Evolutionary conservation across 1,140 invertebrate genomes (phyloP).

Genomic region (Hesperophylax magnus): DNA sequence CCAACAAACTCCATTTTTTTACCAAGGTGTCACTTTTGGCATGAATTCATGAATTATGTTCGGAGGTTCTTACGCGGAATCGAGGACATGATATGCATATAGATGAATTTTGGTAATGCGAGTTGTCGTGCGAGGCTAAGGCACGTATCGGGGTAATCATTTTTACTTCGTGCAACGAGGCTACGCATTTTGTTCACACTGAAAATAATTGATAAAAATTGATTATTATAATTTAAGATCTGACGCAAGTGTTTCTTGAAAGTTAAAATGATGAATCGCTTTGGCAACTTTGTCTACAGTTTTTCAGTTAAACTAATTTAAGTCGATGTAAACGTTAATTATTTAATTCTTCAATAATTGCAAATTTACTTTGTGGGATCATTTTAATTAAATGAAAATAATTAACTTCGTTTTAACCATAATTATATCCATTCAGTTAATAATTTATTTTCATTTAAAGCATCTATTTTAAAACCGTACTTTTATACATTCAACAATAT

Average conservation of each 20-base stretch:
- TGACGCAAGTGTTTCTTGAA: neutral
- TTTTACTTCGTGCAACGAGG: neutral
- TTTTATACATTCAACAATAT: too few relatives aligned
- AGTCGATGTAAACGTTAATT: too few relatives aligned
- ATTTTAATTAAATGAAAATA: too few relatives aligned
- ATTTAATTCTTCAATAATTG: neutral
- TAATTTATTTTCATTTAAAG: too few relatives aligned
- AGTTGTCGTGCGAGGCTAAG: neutral
- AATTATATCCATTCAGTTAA: too few relatives aligned
- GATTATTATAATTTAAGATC: neutral
- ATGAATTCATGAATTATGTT: neutral
- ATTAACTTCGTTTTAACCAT: too few relatives aligned
- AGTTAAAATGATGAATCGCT: too few relatives aligned
- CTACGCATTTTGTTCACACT: constrained; percentile 20
- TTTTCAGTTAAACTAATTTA: too few relatives aligned
- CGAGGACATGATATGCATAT: constrained; percentile 14
- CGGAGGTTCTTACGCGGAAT: neutral
- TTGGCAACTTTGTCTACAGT: too few relatives aligned
- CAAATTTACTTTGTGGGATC: neutral
- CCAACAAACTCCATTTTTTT: constrained; percentile 20
- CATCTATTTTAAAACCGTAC: too few relatives aligned
- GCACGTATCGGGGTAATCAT: neutral
- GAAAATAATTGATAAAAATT: constrained; percentile 17
- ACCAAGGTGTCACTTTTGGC: neutral
- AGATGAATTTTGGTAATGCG: neutral